Conservation (phyloP, 2,113 vertebrate genomes). For the Castor canadensis region DNA sequence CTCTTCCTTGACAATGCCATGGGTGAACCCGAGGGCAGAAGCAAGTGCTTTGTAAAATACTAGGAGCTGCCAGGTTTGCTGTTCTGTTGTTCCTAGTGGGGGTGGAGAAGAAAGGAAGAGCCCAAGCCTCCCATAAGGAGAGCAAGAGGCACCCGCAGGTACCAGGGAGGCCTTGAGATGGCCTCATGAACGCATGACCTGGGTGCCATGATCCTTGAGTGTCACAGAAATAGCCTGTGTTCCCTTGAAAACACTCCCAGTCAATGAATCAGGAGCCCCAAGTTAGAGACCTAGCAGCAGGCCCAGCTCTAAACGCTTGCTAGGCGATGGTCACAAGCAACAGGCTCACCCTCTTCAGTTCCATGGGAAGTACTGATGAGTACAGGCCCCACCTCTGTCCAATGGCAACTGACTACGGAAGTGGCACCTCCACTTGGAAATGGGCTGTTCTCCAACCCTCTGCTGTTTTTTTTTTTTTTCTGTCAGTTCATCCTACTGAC, state of each 20-base stretch:
- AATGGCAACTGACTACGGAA: background rate
- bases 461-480: background rate
- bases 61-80: background rate
- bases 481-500: conserved; percentile 38
- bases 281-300: background rate
- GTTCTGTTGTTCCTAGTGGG: background rate
- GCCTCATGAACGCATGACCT: background rate
- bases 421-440: background rate
- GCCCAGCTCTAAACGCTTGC: background rate
- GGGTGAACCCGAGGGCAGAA: background rate
- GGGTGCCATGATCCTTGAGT: background rate
- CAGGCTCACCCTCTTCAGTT: background rate
- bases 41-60: background rate
- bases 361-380: background rate
- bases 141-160: background rate
- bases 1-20: background rate
- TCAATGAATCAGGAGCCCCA: fast-evolving
- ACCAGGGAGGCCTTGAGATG: background rate
- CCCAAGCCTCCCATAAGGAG: background rate
- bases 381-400: background rate
- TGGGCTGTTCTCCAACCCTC: background rate
- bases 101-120: background rate
- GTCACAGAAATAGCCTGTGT: background rate
- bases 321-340: background rate
- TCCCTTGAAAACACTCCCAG: background rate